Evolutionary conservation across 1,140 invertebrate genomes (phyloP), one percentile per base, ranked within the genome.

Genomic region (Araneus ventricosus): DNA sequence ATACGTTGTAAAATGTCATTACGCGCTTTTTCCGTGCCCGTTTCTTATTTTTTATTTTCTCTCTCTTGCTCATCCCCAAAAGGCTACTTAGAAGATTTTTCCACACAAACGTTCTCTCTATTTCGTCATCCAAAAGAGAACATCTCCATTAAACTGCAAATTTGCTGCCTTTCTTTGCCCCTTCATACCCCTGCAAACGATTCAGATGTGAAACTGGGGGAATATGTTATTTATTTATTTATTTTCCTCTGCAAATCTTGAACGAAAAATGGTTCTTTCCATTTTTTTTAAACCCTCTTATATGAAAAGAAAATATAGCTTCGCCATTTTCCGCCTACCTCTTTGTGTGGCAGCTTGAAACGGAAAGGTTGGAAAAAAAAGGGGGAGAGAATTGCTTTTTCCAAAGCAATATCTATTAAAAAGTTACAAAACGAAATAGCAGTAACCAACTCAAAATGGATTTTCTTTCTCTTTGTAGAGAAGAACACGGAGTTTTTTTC

Each of bases 111-210:
- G 30, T 70, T 82, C 79, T n/a, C 14, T 30, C 70, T 37, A 79
- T 27, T n/a, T 82, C 79, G 79, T n/a, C 79, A 82, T 39, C 37
- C 22, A 82, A 24, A 27, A 39, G 79, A 82, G 79, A 82, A 82
- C 79, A 82, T 82, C 79, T 82, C 79, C 79, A 82, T 82, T 82
- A 82, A 82, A 37, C 79, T 82, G 34, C 79, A 82, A 82, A 82
- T 82, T 82, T 45, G 37, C 79, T 6, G 45, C 45, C 8, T 52
- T 52, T 52, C 17, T 52, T 52, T 27, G 22, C 6, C 61, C 61
- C 22, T 27, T 24, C n/a, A 24, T n/a, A 22, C 67, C 7, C 67
- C 27, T 17, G n/a, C n/a, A 70, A 70, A 70, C 67, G 67, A 70
- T 70, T 70, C 67, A 70, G 67, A 70, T 70, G 67, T 70, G 67